Evolutionary conservation across 2,888 invertebrate species (phyloP), one percentile per base, ranked within the genome.

Genomic region (Limnephilus rhombicus): DNA sequence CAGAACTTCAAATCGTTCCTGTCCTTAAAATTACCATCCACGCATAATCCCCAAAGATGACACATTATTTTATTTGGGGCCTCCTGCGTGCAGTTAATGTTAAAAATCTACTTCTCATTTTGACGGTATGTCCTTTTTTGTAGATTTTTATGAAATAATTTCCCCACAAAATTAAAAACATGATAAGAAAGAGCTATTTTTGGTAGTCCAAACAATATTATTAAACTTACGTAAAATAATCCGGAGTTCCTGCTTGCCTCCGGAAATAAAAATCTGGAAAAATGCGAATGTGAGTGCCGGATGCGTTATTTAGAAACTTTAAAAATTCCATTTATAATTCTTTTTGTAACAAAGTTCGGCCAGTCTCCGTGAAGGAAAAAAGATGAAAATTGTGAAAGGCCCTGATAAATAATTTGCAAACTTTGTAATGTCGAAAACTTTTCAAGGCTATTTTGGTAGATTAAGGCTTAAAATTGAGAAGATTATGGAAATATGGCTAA

Each of bases 401-500:
- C 89, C 81, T 90, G 81, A 68, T 68, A 68, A 91, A 93, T 92
- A 93, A 93, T 93, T 93, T 88, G 90, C 80, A 92, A 93, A 92
- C 90, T 93, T 93, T 93, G 53, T 88, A 92, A 91, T 90, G 91
- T 91, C 81, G 83, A 86, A 91, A 93, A 93, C 90, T 93, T 92
- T 93, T 93, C 93, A 93, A 93, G 93, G 93, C 91, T 93, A 91
- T 53, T 29, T 68, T 49, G 90, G 85, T 49, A 90, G 68, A 85
- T 49, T 80, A 90, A 92, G 85, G 85, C 92, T 91, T 86, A 81
- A 90, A 87, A 91, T 91, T 90, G 91, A 90, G 83, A 89, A 92
- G 92, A 92, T 92, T 92, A 92, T 92, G 91, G 90, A 91, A 92
- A 92, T 92, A 91, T 90, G 90, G 82, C 87, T 92, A 92, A 92